phyloP scores from a whole-genome alignment of 2,888 invertebrate species.

The Melanchra persicariae region DNA sequence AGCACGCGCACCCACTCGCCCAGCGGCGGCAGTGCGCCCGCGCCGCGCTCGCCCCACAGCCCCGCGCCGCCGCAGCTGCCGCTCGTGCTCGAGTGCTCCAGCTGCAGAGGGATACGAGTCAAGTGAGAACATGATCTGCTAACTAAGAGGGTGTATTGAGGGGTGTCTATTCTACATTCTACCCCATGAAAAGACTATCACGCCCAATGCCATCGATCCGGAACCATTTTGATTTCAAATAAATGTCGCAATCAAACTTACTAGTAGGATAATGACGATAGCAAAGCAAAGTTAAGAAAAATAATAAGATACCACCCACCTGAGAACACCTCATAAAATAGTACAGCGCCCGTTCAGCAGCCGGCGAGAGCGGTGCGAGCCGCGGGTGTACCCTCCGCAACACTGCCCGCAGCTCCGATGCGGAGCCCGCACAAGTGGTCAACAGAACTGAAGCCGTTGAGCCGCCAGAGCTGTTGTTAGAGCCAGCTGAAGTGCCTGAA shows the following conservation, averaged over 20 bases:
- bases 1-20: slow-evolving; percentile 97
- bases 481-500: slow-evolving; percentile 80
- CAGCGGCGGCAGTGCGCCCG: slow-evolving; percentile 96
- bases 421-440: slow-evolving; percentile 97
- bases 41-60: slow-evolving; percentile 96
- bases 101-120: neutral
- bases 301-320: slow-evolving; percentile 76
- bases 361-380: slow-evolving; percentile 90
- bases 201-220: too few species aligned
- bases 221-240: too few species aligned
- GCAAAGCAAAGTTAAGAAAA: neutral
- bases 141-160: too few species aligned
- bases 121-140: too few species aligned
- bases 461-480: slow-evolving; percentile 72
- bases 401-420: slow-evolving; percentile 94
- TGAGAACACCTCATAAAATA: slow-evolving; percentile 98
- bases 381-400: slow-evolving; percentile 92
- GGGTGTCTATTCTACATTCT: too few species aligned
- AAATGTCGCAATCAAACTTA: too few species aligned
- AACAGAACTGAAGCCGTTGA: slow-evolving; percentile 90
- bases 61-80: slow-evolving; percentile 84
- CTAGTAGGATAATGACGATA: too few species aligned
- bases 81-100: slow-evolving; percentile 91
- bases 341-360: slow-evolving; percentile 95
- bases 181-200: too few species aligned